These are phyloP conservation scores for Drosophila ogumai DNA, from an alignment of 1,140 invertebrate genomes.

Conservation along the genomic window DNA sequence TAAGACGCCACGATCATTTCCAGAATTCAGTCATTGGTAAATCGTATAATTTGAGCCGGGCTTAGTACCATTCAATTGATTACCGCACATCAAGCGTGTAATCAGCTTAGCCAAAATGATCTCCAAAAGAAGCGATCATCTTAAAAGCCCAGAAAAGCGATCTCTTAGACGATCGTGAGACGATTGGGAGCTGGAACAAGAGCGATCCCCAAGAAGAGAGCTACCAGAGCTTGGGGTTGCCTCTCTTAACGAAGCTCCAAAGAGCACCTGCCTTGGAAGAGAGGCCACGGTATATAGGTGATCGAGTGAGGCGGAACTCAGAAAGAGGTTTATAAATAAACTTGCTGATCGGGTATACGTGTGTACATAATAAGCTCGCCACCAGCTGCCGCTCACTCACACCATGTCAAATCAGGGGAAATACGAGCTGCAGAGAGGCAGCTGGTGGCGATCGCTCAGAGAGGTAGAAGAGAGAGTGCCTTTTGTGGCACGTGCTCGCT, in stretches of 20 bases:
- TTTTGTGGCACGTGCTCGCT: conserved; percentile 74
- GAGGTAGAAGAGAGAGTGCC: conserved; percentile 30
- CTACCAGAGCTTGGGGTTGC: conserved; percentile 10
- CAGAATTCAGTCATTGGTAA: conserved; percentile 20
- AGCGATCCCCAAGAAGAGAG: conserved; percentile 32
- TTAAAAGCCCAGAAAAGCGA: not conserved
- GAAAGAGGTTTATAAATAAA: conserved; percentile 66
- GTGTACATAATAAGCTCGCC: conserved; percentile 55
- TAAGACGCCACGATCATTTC: not conserved
- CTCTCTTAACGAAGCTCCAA: conserved; percentile 47
- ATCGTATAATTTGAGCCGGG: conserved; percentile 10
- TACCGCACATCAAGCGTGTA: conserved; percentile 8
- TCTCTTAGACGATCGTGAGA: conserved; percentile 36
- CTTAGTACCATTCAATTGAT: conserved; percentile 5
- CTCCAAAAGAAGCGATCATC: conserved; percentile 1
- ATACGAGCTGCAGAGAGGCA: conserved; percentile 59
- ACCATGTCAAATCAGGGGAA: conserved; percentile 38
- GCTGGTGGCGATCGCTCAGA: conserved; percentile 68
- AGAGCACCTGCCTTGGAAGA: conserved; percentile 70
- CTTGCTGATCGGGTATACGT: conserved; percentile 54
- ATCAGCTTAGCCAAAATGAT: conserved; percentile 40
- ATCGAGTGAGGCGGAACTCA: conserved; percentile 17
- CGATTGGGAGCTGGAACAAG: conserved; percentile 64
- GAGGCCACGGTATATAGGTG: not conserved
- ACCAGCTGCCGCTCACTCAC: conserved; percentile 66